Conservation (phyloP, 2,797 vertebrate species). For the Danio tinwini region DNA sequence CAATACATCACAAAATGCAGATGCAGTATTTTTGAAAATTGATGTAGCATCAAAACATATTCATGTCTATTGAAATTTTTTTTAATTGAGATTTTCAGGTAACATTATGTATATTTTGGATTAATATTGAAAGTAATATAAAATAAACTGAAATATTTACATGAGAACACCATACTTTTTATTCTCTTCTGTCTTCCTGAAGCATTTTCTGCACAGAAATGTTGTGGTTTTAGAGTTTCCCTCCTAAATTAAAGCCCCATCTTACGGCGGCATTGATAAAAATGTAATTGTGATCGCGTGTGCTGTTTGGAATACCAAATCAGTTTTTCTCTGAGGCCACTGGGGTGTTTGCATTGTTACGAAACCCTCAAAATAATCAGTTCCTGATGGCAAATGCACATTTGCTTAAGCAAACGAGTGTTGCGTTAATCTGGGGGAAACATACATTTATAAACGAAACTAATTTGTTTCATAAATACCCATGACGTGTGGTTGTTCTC, state of each 20-base stretch:
- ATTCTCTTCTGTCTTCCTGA: conserved; percentile 9
- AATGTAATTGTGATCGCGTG: conserved; percentile 64
- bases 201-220: conserved; percentile 52
- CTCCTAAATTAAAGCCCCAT: conserved; percentile 66
- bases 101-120: not conserved
- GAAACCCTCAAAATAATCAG: conserved; percentile 67
- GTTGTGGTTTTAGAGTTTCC: conserved; percentile 55
- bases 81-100: not conserved
- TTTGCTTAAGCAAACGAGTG: conserved; percentile 60
- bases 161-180: not conserved
- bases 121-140: not conserved
- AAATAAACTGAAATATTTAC: not conserved
- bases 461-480: conserved; percentile 66
- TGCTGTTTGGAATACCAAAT: conserved; percentile 60
- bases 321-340: conserved; percentile 52
- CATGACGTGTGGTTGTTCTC: conserved; percentile 63
- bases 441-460: conserved; percentile 60
- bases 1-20: too few species aligned
- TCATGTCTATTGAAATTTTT: too few species aligned
- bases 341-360: conserved; percentile 63
- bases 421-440: conserved; percentile 61
- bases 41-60: too few species aligned
- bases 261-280: conserved; percentile 64
- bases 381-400: conserved; percentile 63
- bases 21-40: too few species aligned